Evolutionary conservation across 2,888 invertebrate species (phyloP).

Genomic region (Rotaria sp.): DNA sequence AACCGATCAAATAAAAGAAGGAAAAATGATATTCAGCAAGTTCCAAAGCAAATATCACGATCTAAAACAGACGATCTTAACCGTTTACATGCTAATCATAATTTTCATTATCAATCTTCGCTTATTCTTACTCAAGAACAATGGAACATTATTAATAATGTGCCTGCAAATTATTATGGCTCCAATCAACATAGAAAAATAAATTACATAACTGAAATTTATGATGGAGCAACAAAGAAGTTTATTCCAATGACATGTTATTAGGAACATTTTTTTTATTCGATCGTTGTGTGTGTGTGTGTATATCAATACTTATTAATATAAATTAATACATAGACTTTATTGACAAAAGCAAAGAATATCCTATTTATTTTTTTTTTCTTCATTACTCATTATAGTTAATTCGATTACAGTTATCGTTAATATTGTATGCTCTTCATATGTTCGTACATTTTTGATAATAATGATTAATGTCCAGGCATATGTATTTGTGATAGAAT

Average conservation of each 20-base stretch:
- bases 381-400: background rate
- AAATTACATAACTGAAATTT: conserved; percentile 16
- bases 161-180: background rate
- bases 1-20: background rate
- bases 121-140: background rate
- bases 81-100: background rate
- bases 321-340: background rate
- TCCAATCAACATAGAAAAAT: background rate
- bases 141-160: background rate
- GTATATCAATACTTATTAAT: background rate
- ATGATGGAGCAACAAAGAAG: background rate
- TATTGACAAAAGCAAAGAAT: background rate
- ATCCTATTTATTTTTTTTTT: background rate
- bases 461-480: background rate
- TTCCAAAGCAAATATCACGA: background rate
- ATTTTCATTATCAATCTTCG: background rate
- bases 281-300: background rate
- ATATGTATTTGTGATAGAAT: background rate
- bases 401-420: background rate
- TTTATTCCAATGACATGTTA: background rate
- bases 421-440: background rate
- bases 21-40: too few species aligned
- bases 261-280: background rate
- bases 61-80: background rate
- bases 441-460: background rate